These are phyloP conservation scores for Drosophila baimaii DNA, from an alignment of 1,140 invertebrate species.

Conservation along the genomic window DNA sequence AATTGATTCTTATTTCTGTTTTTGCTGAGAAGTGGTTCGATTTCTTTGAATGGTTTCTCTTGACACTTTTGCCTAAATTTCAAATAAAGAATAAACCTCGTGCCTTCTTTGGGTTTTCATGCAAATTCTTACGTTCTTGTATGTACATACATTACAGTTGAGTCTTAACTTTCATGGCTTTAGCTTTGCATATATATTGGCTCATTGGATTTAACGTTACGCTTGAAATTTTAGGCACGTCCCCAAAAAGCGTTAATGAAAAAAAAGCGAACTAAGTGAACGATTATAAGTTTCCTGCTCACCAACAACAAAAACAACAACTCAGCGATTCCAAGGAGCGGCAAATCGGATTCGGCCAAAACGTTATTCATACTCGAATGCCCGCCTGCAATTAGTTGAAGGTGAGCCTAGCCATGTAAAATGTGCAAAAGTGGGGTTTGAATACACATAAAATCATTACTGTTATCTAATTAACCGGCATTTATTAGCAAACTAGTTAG, in stretches of 20 bases:
- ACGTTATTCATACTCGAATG: conserved; percentile 15
- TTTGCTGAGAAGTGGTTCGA: not conserved
- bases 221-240: conserved; percentile 44
- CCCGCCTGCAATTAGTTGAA: conserved; percentile 17
- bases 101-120: not conserved
- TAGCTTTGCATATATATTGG: conserved; percentile 28
- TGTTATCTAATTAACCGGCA: conserved; percentile 24
- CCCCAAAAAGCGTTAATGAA: conserved; percentile 40
- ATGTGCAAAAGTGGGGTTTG: conserved; percentile 19
- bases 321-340: conserved; percentile 28
- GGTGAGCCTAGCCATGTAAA: conserved; percentile 25
- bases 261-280: conserved; percentile 31
- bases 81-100: not conserved
- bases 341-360: conserved; percentile 14
- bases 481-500: conserved; percentile 33
- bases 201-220: conserved; percentile 22
- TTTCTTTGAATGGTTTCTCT: not conserved
- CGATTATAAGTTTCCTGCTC: conserved; percentile 46
- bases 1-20: not conserved
- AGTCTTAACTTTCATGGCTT: conserved; percentile 1
- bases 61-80: not conserved
- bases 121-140: conserved; percentile 18
- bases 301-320: conserved; percentile 9
- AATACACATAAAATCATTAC: conserved; percentile 8
- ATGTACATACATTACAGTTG: conserved; percentile 14